Evolutionary conservation across 2,888 invertebrate genomes (phyloP).

Genomic region (Formica aserva): DNA sequence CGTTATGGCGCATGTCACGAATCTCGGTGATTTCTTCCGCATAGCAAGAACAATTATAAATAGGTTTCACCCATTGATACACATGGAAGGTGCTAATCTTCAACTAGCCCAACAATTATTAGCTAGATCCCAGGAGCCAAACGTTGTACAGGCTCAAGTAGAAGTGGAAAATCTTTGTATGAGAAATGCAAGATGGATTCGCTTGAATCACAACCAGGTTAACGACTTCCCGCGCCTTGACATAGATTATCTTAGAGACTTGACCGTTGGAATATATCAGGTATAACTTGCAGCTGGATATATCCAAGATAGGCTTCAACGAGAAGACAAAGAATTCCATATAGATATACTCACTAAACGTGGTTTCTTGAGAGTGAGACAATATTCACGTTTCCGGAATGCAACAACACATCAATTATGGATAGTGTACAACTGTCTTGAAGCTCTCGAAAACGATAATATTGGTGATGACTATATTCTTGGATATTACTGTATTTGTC

Average conservation of each 20-base stretch:
- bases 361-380: slow-evolving; percentile 2
- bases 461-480: neutral
- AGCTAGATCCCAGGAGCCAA: neutral
- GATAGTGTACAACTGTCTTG: neutral
- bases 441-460: neutral
- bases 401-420: slow-evolving; percentile 6
- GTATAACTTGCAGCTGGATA: slow-evolving; percentile 23
- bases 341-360: slow-evolving; percentile 9
- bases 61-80: slow-evolving; percentile 19
- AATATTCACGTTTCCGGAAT: slow-evolving; percentile 15
- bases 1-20: neutral
- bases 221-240: slow-evolving; percentile 15
- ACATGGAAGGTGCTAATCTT: slow-evolving; percentile 23
- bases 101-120: slow-evolving; percentile 31
- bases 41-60: slow-evolving; percentile 33
- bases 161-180: slow-evolving; percentile 11
- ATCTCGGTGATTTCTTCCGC: slow-evolving; percentile 10
- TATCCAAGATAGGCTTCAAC: slow-evolving; percentile 32
- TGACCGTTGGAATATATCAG: slow-evolving; percentile 21
- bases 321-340: slow-evolving; percentile 23
- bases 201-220: slow-evolving; percentile 4
- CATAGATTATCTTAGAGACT: neutral
- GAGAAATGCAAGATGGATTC: slow-evolving; percentile 11
- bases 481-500: slow-evolving; percentile 15
- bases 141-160: slow-evolving; percentile 12